Conservation (phyloP, 53 echinoderm and acorn worm species). For the Apostichopus leukothele region DNA sequence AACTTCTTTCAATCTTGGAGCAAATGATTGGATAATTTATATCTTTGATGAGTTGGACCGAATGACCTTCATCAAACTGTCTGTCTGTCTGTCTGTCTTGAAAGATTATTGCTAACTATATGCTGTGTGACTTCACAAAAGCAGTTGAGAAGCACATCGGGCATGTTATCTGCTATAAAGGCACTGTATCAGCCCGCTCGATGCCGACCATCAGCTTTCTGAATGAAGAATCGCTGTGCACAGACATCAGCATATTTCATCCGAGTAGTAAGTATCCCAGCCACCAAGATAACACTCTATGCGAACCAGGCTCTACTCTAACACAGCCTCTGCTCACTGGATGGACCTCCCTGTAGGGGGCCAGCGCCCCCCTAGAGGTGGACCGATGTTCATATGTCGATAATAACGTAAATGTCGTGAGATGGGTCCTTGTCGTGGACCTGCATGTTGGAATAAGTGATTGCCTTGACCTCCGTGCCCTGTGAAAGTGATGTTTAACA, state of each 20-base stretch:
- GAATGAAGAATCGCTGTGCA: no score
- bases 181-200: no score
- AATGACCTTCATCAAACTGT: no score
- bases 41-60: no score
- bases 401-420: constrained; percentile 88
- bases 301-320: neutral
- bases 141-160: no score
- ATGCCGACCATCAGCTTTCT: no score
- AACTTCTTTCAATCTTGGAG: no score
- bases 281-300: neutral
- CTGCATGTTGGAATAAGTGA: constrained; percentile 99
- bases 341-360: neutral
- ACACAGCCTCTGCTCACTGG: neutral
- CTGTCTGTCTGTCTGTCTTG: no score
- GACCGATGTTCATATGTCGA: constrained; percentile 70
- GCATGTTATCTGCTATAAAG: no score
- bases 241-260: neutral
- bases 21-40: no score
- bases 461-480: constrained; percentile 98
- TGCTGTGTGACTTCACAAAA: no score
- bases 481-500: constrained; percentile 21
- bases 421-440: constrained; percentile 63
- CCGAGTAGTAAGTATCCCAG: neutral
- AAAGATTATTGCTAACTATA: no score
- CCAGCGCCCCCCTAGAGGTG: neutral